Evolutionary conservation across 2,113 vertebrate species (phyloP), one percentile per base, ranked within the genome.

Genomic region (Tympanuchus pallidicinctus): DNA sequence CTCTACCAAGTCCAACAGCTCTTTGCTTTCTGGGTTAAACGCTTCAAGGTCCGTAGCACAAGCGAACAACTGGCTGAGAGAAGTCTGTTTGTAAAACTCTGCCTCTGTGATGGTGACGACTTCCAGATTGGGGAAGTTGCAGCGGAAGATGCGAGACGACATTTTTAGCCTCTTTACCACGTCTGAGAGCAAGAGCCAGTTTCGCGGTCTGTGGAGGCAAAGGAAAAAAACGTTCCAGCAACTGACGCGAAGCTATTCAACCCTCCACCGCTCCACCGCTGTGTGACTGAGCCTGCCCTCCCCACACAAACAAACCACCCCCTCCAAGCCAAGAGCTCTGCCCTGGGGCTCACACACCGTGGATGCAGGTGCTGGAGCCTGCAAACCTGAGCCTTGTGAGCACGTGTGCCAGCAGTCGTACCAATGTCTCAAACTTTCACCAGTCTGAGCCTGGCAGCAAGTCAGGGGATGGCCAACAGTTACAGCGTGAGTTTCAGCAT

Each of bases 171-270:
- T 98, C 85, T 98, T 99, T 36, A 99, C 98, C 91, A 99, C 98
- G 4, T 99, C 99, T 0, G 98, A 99, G 65, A 99, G 98, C 75
- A 99, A 96, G 25, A 99, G 97, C 99, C 99, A 99, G 97, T 99
- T 99, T 54, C 98, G 98, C 8, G 99, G 99, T 96, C 99, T 99
- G 89, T 2, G 45, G 77, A 73, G 77, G 34, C 61, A 13, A 90
- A 81, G 79, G 75, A 89, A 52, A 81, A 34, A 92, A 42, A 65
- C 40, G 80, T 50, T 94, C 65, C 76, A 69, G 0, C 40, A 74
- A 77, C 32, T 1, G 24, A 34, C 50, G 34, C 5, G 2, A 50
- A 28, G 45, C 85, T n/a, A 54, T 45, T 38, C 18, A 34, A 18
- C 72, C 38, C 48, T 56, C 32, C 75, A 57, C 43, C 10, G 0